These are phyloP conservation scores for Marasmarcha lunaedactyla DNA, from an alignment of 2,888 invertebrate species.

Conservation along the genomic window DNA sequence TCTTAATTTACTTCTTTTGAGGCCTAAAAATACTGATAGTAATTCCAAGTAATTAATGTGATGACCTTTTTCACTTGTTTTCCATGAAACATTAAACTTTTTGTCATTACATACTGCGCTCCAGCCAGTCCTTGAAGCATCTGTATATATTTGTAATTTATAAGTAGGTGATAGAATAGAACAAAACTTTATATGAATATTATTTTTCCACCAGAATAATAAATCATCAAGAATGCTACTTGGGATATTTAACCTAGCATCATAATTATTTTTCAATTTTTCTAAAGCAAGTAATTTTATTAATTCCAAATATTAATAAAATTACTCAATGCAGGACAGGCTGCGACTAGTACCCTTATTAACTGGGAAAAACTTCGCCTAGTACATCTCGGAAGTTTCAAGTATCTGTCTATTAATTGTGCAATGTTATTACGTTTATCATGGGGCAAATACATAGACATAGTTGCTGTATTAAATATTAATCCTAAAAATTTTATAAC, in stretches of 20 bases:
- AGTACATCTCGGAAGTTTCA: slow-evolving; percentile 1
- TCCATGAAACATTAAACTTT: slow-evolving; percentile 3
- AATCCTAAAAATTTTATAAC: slow-evolving; percentile 4
- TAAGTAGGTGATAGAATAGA: neutral
- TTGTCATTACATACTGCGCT: slow-evolving; percentile 2
- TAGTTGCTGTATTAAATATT: slow-evolving; percentile 3
- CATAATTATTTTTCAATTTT: slow-evolving; percentile 1
- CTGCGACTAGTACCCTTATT: slow-evolving; percentile 3
- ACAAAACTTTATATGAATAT: neutral
- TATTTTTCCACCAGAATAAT: slow-evolving; percentile 4
- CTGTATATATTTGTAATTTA: slow-evolving; percentile 5
- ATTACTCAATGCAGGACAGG: slow-evolving; percentile 4
- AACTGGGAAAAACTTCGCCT: slow-evolving; percentile 5
- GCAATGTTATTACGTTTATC: slow-evolving; percentile 4
- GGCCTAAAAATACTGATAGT: slow-evolving; percentile 4
- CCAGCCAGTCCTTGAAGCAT: slow-evolving; percentile 3
- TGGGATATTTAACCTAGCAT: slow-evolving; percentile 2
- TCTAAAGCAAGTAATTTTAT: slow-evolving; percentile 2
- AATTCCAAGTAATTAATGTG: slow-evolving; percentile 2
- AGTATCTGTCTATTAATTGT: neutral
- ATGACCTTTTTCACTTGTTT: neutral
- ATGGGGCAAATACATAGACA: slow-evolving; percentile 2
- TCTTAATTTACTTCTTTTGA: slow-evolving; percentile 3
- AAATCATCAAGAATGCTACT: slow-evolving; percentile 2
- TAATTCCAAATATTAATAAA: slow-evolving; percentile 2